A percentile compares a stretch with the other conserved stretches of the same genome.
These are phyloP conservation scores for Sminthurides aquaticus DNA, from an alignment of 2,888 invertebrate species.

Conservation along the genomic window DNA sequence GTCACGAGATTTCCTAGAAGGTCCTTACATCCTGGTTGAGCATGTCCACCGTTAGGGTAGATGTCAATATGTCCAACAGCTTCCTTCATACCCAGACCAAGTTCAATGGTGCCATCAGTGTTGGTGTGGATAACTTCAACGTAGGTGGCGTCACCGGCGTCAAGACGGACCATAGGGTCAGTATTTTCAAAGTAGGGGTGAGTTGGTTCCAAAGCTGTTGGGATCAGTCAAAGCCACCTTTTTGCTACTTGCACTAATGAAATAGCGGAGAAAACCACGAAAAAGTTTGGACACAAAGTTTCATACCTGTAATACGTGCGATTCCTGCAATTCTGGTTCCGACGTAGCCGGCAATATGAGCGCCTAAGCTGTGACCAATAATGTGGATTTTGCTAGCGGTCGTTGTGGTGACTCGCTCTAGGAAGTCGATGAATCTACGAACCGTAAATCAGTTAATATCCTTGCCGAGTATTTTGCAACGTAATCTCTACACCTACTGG, in stretches of 20 bases:
- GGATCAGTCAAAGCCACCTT: background rate
- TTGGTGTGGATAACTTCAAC: constrained; percentile 61
- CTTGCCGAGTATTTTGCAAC: no score
- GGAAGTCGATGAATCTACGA: constrained; percentile 33
- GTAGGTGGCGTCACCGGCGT: constrained; percentile 54
- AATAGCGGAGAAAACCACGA: no score
- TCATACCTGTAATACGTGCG: background rate
- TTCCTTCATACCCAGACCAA: constrained; percentile 34
- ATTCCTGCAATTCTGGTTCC: constrained; percentile 42
- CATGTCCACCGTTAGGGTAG: constrained; percentile 47
- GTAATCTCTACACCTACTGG: constrained; percentile 44
- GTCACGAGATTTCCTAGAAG: constrained; percentile 33
- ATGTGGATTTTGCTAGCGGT: constrained; percentile 34
- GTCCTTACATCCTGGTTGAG: constrained; percentile 47
- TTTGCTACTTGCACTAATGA: constrained; percentile 43
- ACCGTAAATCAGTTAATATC: no score
- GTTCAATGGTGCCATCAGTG: constrained; percentile 42
- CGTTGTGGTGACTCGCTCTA: constrained; percentile 33
- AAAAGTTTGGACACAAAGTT: no score
- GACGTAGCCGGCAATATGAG: constrained; percentile 43
- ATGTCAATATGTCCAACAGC: constrained; percentile 47
- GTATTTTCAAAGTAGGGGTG: constrained; percentile 56
- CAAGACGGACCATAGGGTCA: constrained; percentile 50
- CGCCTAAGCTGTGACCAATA: constrained; percentile 43
- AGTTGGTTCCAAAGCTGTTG: constrained; percentile 57